Evolutionary conservation across 1,140 invertebrate species (phyloP), one percentile per base, ranked within the genome.

Genomic region (Anastatus disparis): DNA sequence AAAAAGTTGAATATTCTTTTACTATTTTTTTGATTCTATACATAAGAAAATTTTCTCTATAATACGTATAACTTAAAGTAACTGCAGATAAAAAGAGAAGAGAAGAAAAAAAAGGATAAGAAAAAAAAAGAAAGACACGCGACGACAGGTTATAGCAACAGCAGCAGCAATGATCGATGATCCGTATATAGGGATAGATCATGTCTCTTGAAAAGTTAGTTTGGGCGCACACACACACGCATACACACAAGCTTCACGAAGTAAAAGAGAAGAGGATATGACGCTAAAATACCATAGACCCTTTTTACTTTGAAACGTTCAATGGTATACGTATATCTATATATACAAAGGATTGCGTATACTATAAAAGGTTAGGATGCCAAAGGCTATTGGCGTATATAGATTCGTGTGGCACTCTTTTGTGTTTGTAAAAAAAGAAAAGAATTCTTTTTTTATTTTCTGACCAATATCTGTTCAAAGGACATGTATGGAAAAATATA

Each of bases 131-230:
- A n/a, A n/a, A n/a, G n/a, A n/a, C n/a, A n/a, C n/a, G n/a, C n/a
- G 3, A 22, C 24, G 22, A 58, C 52, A 52, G 15, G 48, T 40
- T 20, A n/a, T n/a, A n/a, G n/a, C n/a, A n/a, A n/a, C n/a, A n/a
- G n/a, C n/a, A 48, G 22, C 26, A 35, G 63, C 59, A 68, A 75
- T 81, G 79, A 82, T 82, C 79, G 79, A 82, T 82, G 79, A 80
- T 80, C 71, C 75, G 73, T 62, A 76, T n/a, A n/a, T n/a, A n/a
- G n/a, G 70, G 71, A 77, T 76, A 71, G 73, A 76, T 76, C 70
- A 64, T 74, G 73, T 75, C 68, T 66, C 73, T 74, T 69, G 71
- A 66, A 75, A 75, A 75, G 73, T 73, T 67, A 56, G 66, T 67
- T 67, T 62, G n/a, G 64, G 62, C 65, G 75, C 74, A 74, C n/a